A percentile compares a stretch with the other conserved stretches of the same genome.
These are phyloP conservation scores for Ranitomeya variabilis DNA, from an alignment of 2,113 vertebrate genomes.

Conservation along the genomic window DNA sequence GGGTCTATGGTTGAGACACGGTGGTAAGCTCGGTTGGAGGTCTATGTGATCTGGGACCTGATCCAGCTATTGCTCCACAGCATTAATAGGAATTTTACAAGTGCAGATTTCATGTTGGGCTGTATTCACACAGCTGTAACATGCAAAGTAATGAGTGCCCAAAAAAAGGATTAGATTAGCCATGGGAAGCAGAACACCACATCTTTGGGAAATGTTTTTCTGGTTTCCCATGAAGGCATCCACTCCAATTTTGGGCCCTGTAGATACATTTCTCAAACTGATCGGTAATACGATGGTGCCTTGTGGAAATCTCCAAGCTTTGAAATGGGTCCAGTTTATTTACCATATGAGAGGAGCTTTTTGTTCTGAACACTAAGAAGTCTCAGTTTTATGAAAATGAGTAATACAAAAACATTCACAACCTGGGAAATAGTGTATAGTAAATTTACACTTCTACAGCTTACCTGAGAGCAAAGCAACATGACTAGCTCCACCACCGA, in stretches of 20 bases:
- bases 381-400: background rate
- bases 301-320: too few relatives aligned
- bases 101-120: too few relatives aligned
- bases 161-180: background rate
- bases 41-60: background rate
- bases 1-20: too few relatives aligned
- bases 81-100: background rate
- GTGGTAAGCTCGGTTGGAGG: background rate
- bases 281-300: background rate
- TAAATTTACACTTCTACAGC: background rate
- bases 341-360: too few relatives aligned
- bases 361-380: too few relatives aligned
- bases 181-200: background rate
- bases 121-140: background rate
- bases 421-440: background rate
- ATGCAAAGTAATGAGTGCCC: background rate
- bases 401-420: background rate
- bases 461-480: constrained; percentile 98
- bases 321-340: too few relatives aligned
- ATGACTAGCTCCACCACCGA: constrained; percentile 97
- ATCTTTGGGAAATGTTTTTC: background rate
- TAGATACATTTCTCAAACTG: background rate
- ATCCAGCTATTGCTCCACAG: background rate
- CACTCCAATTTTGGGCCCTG: background rate
- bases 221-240: background rate